Evolutionary conservation across 2,888 invertebrate species (phyloP).

Genomic region (Artemia sinica): DNA sequence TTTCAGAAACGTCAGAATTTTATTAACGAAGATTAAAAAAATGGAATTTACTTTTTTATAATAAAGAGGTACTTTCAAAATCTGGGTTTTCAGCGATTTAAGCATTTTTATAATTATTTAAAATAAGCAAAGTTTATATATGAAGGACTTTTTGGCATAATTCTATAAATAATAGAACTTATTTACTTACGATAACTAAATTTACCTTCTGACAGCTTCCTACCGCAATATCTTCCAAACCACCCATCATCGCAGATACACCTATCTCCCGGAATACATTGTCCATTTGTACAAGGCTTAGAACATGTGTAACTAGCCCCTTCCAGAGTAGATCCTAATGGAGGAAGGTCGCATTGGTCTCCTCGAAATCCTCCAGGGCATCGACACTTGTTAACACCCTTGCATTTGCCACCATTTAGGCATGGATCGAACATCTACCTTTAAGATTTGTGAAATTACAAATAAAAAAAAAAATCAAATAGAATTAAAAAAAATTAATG

Average conservation of each 20-base stretch:
- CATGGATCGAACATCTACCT: constrained; percentile 79
- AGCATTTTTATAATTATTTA: too few species aligned
- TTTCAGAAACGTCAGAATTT: too few species aligned
- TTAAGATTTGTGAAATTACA: constrained; percentile 22
- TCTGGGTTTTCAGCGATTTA: too few species aligned
- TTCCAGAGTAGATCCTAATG: constrained; percentile 34
- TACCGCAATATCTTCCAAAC: constrained; percentile 59
- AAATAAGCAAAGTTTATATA: too few species aligned
- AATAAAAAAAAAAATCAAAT: too few species aligned
- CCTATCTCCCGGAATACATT: constrained; percentile 43
- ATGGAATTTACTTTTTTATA: too few species aligned
- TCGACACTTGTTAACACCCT: constrained; percentile 71
- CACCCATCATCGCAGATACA: constrained; percentile 68
- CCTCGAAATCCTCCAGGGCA: constrained; percentile 69
- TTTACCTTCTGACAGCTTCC: constrained; percentile 8
- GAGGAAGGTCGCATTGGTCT: constrained; percentile 74
- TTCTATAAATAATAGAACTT: not conserved
- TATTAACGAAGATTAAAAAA: too few species aligned
- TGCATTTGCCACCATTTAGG: constrained; percentile 72
- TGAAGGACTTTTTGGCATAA: too few species aligned
- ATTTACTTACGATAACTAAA: not conserved
- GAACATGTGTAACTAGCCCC: constrained; percentile 13
- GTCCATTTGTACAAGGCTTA: constrained; percentile 57
- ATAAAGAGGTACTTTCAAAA: too few species aligned
- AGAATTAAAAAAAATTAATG: too few species aligned